Base-by-base conservation (phyloP, 2,888 invertebrate species). In the Erebia aethiops region DNA sequence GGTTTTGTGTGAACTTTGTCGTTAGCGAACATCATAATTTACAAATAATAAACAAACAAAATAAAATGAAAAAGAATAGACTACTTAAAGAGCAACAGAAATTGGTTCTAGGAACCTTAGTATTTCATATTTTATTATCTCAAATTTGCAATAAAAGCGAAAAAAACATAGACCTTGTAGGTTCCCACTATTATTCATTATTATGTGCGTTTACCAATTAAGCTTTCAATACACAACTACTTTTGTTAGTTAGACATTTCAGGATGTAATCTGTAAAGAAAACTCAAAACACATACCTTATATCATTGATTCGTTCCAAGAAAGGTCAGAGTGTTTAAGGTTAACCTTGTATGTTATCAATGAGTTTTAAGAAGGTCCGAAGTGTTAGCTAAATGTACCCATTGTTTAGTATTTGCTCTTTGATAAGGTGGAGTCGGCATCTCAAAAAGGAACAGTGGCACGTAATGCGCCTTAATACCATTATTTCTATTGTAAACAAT, bases 401-500 rank as follows among this genome's bases (percentile, higher is more conserved):
- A 41, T 71, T 69, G 52, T 71, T 68, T 67, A 58, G 16, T 57
- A 51, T 64, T 62, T 51, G 43, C 57, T 70, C 35, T 21, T 21
- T 67, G 72, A 74, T 72, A 72, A 60, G 71, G 16, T 14, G 35
- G 51, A 21, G 78, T 77, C 88, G 88, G 89, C 80, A 51, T 75
- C 76, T 82, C 79, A 86, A 87, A 46, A 86, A 79, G 67, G 76
- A 83, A 87, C 91, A 80, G 92, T 91, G 89, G 92, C 91, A 88
- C 78, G 69, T 82, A 80, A 84, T 81, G 82, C 83, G 83, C 81
- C 84, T 82, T 86, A 88, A 87, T 86, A 69, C 86, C 74, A 89
- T 87, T 88, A 85, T 83, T 77, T 81, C 77, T 79, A 82, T 82
- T 82, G 84, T 87, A 83, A 85, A 86, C 83, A 86, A 81, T 82